Evolutionary conservation across 2,888 invertebrate genomes (phyloP).

Genomic region (Temnothorax unifasciatus): DNA sequence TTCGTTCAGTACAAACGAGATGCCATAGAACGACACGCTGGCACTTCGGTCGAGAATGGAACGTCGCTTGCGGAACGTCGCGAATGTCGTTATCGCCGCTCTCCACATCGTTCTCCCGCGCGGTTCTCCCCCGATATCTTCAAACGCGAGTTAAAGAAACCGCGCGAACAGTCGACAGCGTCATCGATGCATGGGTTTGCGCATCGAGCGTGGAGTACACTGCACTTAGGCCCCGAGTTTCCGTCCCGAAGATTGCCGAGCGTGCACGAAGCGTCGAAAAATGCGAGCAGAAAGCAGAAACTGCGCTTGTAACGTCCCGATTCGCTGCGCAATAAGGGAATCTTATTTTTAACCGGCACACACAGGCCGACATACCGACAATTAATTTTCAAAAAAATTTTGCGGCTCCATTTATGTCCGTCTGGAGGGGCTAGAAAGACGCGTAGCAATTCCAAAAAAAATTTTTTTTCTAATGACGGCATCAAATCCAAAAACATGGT

Average conservation of each 20-base stretch:
- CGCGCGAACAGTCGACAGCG: constrained; percentile 52
- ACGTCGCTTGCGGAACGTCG: background rate
- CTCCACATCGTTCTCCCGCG: background rate
- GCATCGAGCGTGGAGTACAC: constrained; percentile 73
- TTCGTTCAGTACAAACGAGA: background rate
- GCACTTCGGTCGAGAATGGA: constrained; percentile 1
- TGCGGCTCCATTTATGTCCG: background rate
- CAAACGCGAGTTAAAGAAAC: constrained; percentile 54
- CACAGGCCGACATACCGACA: background rate
- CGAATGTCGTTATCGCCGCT: background rate
- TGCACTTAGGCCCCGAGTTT: constrained; percentile 79
- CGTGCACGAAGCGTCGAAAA: constrained; percentile 73
- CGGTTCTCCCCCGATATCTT: background rate
- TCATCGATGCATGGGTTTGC: constrained; percentile 75
- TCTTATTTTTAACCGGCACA: constrained; percentile 13
- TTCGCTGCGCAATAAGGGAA: constrained; percentile 22
- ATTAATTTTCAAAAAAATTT: constrained; percentile 15
- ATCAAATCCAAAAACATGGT: background rate
- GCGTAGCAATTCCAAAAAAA: background rate
- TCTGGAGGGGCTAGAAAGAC: background rate
- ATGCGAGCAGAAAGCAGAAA: constrained; percentile 58
- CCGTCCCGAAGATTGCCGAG: constrained; percentile 74
- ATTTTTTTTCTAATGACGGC: background rate
- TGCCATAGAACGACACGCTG: background rate
- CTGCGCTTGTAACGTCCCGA: constrained; percentile 16